phyloP scores from a whole-genome alignment of 1,140 invertebrate species.

The Gryon sp. region DNA sequence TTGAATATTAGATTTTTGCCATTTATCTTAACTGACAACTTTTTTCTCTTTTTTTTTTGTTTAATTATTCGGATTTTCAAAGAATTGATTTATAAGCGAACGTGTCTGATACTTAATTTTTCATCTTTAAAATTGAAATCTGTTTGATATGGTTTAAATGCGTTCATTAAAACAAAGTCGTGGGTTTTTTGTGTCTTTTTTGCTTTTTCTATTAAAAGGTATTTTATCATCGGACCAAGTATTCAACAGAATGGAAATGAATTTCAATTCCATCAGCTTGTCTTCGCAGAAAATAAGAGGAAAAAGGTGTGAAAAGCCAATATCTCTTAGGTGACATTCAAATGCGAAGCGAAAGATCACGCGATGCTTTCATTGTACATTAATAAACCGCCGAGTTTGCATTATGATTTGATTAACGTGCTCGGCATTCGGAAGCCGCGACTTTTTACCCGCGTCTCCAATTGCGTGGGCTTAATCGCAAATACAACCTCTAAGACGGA shows the following conservation, averaged over 20 bases:
- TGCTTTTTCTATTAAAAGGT: conserved; percentile 28
- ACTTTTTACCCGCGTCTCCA: conserved; percentile 1
- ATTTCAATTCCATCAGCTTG: conserved; percentile 34
- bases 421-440: conserved; percentile 10
- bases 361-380: conserved; percentile 38
- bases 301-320: conserved; percentile 38
- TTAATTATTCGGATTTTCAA: too few species aligned
- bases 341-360: conserved; percentile 25
- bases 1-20: too few species aligned
- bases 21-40: too few species aligned
- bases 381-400: conserved; percentile 45
- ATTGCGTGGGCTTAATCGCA: conserved; percentile 11
- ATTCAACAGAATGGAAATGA: conserved; percentile 49
- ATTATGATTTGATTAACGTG: conserved; percentile 49
- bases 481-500: too few species aligned
- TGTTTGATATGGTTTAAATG: too few species aligned
- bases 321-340: conserved; percentile 32
- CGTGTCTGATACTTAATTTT: too few species aligned
- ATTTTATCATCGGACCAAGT: conserved; percentile 18
- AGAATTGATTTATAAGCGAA: too few species aligned
- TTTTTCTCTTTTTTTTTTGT: too few species aligned
- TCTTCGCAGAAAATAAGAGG: conserved; percentile 42
- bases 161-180: too few species aligned
- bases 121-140: too few species aligned
- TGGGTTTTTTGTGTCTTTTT: too few species aligned